phyloP scores from a whole-genome alignment of 2,113 vertebrate genomes.

The Naja naja region DNA sequence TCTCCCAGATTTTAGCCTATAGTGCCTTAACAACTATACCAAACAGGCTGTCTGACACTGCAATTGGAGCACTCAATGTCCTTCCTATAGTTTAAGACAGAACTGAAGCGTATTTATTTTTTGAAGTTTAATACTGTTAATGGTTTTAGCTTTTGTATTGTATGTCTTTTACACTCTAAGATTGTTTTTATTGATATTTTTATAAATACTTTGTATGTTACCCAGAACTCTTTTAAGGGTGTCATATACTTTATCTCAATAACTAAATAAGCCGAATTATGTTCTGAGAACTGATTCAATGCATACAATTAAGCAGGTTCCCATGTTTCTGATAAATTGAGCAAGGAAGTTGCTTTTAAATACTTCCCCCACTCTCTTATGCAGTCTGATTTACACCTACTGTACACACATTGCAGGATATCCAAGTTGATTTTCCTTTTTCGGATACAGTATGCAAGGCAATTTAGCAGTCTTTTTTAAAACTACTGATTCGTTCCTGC shows the following conservation, averaged over 20 bases:
- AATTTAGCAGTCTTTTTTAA: neutral
- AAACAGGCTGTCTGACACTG: neutral
- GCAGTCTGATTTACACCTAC: neutral
- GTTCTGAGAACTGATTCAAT: neutral
- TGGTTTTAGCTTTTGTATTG: neutral
- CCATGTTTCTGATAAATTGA: neutral
- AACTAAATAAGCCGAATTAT: neutral
- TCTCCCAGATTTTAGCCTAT: too few relatives aligned
- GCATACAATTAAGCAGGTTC: neutral
- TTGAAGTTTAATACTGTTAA: neutral
- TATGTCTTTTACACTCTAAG: neutral
- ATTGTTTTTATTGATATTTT: neutral
- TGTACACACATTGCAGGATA: neutral
- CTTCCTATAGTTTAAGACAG: neutral
- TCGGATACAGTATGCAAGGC: neutral
- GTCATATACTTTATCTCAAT: neutral
- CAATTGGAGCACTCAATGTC: neutral
- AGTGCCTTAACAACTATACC: neutral
- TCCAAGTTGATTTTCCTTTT: neutral
- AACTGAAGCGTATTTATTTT: neutral
- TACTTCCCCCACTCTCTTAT: neutral
- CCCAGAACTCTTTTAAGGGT: neutral
- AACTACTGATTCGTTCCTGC: neutral
- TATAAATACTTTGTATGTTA: neutral
- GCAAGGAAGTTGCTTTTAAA: neutral